Evolutionary conservation across 2,113 vertebrate species (phyloP).

Genomic region (Megalops atlanticus): DNA sequence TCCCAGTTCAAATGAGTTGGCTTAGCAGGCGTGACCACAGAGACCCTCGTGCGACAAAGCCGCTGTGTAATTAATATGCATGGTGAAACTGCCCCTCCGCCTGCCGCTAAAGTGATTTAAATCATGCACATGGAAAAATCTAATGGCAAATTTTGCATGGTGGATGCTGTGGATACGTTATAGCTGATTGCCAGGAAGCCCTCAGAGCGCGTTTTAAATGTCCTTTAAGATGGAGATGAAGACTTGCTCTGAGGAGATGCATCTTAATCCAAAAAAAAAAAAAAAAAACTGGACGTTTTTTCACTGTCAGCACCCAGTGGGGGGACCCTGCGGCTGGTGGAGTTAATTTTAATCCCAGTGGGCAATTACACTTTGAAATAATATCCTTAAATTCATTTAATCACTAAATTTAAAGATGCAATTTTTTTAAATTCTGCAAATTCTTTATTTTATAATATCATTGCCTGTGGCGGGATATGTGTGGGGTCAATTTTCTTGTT

Average conservation of each 20-base stretch:
- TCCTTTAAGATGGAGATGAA: conserved; percentile 96
- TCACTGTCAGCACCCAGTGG: conserved; percentile 90
- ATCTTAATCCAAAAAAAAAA: conserved; percentile 99
- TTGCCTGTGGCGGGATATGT: too few relatives aligned
- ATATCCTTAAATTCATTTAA: conserved; percentile 99
- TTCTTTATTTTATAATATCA: conserved; percentile 51
- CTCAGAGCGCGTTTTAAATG: conserved; percentile 91
- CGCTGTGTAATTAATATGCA: conserved; percentile 97
- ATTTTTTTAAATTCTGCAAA: conserved; percentile 74
- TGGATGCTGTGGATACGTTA: conserved; percentile 90
- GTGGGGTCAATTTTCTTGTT: too few relatives aligned
- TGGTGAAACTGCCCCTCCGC: conserved; percentile 89
- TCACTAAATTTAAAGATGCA: conserved; percentile 88
- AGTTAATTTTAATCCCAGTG: conserved; percentile 99
- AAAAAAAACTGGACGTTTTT: conserved; percentile 94
- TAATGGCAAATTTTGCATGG: conserved; percentile 91
- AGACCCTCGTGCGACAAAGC: conserved; percentile 84
- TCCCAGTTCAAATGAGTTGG: conserved; percentile 84
- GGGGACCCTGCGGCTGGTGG: conserved; percentile 86
- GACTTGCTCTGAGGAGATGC: conserved; percentile 93
- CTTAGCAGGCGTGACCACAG: conserved; percentile 84
- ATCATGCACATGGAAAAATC: conserved; percentile 88
- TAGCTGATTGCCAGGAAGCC: conserved; percentile 87
- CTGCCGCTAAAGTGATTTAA: conserved; percentile 88
- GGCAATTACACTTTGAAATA: conserved; percentile 99